These are phyloP conservation scores for Polymixis flavicincta DNA, from an alignment of 2,888 invertebrate genomes.

Conservation along the genomic window DNA sequence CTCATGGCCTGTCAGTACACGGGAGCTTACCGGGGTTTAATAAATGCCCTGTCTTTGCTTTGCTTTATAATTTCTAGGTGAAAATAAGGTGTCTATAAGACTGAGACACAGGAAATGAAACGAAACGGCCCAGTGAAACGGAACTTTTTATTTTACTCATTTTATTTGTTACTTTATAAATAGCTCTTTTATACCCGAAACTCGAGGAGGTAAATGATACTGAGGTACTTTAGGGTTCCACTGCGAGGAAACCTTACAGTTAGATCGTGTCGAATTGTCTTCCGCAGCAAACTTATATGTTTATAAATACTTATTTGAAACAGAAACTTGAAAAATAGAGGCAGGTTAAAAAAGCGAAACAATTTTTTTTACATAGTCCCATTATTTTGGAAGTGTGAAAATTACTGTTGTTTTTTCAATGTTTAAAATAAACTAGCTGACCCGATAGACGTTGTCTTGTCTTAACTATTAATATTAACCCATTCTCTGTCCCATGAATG, in stretches of 20 bases:
- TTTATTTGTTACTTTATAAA: slow-evolving; percentile 63
- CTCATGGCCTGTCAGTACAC: slow-evolving; percentile 65
- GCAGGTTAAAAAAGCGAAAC: too few species aligned
- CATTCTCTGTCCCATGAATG: too few species aligned
- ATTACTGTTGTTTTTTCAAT: not conserved
- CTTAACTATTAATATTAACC: too few species aligned
- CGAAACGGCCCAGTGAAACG: slow-evolving; percentile 61
- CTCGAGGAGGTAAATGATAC: slow-evolving; percentile 23
- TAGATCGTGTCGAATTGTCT: not conserved
- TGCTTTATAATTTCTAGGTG: slow-evolving; percentile 79
- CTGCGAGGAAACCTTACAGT: not conserved
- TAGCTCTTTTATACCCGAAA: slow-evolving; percentile 57
- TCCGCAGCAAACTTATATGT: not conserved
- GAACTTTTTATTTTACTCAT: slow-evolving; percentile 60
- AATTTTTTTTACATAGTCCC: too few species aligned
- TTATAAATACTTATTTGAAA: not conserved
- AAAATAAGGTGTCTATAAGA: slow-evolving; percentile 79
- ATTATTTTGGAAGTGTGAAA: not conserved
- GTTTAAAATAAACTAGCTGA: too few species aligned
- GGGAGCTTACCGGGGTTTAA: slow-evolving; percentile 75
- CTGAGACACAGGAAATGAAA: slow-evolving; percentile 77
- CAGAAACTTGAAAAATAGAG: not conserved
- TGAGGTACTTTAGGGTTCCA: slow-evolving; percentile 15
- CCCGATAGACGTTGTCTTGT: too few species aligned
- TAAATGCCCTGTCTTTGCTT: slow-evolving; percentile 83